Evolutionary conservation across 2,888 invertebrate genomes (phyloP).

Genomic region (Phania funesta): DNA sequence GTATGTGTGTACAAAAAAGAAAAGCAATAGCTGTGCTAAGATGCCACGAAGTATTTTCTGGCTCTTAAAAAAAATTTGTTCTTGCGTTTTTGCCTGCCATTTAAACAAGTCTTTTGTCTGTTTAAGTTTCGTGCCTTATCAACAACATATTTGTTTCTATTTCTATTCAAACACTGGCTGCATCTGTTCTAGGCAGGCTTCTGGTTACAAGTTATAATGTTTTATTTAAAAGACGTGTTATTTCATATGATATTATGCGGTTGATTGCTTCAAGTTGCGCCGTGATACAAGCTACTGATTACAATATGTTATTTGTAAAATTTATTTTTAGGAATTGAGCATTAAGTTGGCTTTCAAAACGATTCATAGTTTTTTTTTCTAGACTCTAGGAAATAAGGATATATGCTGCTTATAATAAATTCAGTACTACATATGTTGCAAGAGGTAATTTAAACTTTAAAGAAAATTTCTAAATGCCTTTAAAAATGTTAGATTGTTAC

Average conservation of each 20-base stretch:
- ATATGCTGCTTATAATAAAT: no score
- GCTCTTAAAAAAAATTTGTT: constrained; percentile 12
- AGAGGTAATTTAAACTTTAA: no score
- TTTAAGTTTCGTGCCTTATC: constrained; percentile 57
- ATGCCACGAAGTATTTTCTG: not conserved
- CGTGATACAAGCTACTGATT: constrained; percentile 19
- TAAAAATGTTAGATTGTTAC: no score
- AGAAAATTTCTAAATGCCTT: no score
- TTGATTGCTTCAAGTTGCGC: constrained; percentile 43
- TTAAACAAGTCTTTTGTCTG: constrained; percentile 33
- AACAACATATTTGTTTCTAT: constrained; percentile 44
- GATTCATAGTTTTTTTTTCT: no score
- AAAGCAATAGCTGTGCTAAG: constrained; percentile 5
- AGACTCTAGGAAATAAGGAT: no score
- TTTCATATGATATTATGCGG: constrained; percentile 59
- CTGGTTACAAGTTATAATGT: constrained; percentile 26
- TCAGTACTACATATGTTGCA: no score
- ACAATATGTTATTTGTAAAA: not conserved
- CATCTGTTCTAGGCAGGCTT: constrained; percentile 29
- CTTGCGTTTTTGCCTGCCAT: not conserved
- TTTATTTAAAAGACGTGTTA: constrained; percentile 58
- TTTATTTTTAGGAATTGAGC: no score
- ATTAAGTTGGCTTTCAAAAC: no score
- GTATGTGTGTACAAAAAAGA: not conserved
- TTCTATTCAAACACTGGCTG: constrained; percentile 27